These are phyloP conservation scores for Drosophila yooni DNA, from an alignment of 2,888 invertebrate species.

Conservation along the genomic window DNA sequence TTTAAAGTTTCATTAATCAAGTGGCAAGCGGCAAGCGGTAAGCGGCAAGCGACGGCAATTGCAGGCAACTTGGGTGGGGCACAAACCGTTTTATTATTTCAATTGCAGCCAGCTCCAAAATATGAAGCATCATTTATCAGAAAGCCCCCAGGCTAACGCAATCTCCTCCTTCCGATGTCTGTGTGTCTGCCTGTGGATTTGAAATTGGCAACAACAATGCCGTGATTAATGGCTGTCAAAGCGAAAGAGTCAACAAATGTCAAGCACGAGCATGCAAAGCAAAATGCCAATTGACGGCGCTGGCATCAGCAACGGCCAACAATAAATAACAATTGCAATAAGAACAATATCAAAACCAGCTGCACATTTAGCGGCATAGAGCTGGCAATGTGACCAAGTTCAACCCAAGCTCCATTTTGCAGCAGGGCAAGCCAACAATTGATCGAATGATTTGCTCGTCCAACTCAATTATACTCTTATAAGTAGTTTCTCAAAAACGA, in stretches of 20 bases:
- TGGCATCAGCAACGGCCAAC: conserved; percentile 25
- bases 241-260: conserved; percentile 80
- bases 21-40: conserved; percentile 17
- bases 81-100: conserved; percentile 73
- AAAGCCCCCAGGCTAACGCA: conserved; percentile 13
- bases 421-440: neutral
- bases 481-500: neutral
- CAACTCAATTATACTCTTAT: neutral
- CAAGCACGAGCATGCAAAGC: conserved; percentile 51
- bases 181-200: conserved; percentile 61
- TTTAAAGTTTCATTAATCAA: conserved; percentile 79
- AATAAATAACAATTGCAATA: conserved; percentile 17
- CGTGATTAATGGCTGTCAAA: conserved; percentile 80
- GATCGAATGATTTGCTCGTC: neutral
- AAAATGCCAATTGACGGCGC: conserved; percentile 56
- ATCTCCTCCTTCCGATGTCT: neutral
- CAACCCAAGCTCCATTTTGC: conserved; percentile 5
- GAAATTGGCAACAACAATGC: conserved; percentile 76
- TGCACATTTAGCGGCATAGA: conserved; percentile 16
- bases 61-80: conserved; percentile 6
- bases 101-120: conserved; percentile 71
- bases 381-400: conserved; percentile 13
- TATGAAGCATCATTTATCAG: conserved; percentile 77
- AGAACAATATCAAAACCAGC: conserved; percentile 18
- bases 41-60: neutral